Evolutionary conservation across 1,140 invertebrate species (phyloP).

Genomic region (Drosophila varians): DNA sequence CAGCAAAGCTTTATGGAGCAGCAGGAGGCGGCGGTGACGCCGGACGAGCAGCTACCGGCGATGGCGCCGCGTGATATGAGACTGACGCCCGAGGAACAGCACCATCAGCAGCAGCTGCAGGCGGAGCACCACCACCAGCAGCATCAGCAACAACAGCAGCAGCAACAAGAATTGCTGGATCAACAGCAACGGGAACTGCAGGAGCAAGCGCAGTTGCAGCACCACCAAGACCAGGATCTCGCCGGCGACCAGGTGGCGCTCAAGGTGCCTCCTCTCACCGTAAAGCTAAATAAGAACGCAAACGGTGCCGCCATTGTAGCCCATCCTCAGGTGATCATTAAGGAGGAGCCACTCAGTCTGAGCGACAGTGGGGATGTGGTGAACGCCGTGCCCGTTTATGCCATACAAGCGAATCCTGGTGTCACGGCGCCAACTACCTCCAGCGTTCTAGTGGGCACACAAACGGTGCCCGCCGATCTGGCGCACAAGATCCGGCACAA

Average conservation of each 20-base stretch:
- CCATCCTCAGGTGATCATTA: constrained; percentile 80
- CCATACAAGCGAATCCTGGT: constrained; percentile 75
- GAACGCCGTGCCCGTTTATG: constrained; percentile 76
- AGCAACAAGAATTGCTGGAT: constrained; percentile 55
- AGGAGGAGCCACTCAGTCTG: constrained; percentile 73
- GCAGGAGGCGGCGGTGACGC: constrained; percentile 74
- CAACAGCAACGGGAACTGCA: constrained; percentile 48
- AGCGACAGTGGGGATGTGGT: constrained; percentile 70
- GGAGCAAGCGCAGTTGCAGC: constrained; percentile 56
- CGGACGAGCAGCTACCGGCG: constrained; percentile 69
- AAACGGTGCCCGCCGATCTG: constrained; percentile 62
- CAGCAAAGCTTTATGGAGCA: constrained; percentile 78
- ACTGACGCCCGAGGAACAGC: constrained; percentile 77
- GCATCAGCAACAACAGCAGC: constrained; percentile 35
- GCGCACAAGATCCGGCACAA: constrained; percentile 80
- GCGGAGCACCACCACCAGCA: constrained; percentile 51
- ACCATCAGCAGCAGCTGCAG: constrained; percentile 64
- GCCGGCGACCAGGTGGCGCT: constrained; percentile 51
- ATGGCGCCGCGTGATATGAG: constrained; percentile 81
- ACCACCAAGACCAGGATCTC: constrained; percentile 62
- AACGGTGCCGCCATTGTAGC: constrained; percentile 62
- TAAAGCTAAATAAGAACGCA: constrained; percentile 74
- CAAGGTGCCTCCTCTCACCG: constrained; percentile 78
- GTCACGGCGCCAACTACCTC: constrained; percentile 31
- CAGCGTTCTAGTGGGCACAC: constrained; percentile 76